A percentile compares a stretch with the other conserved stretches of the same genome.
Evolutionary conservation across 2,888 invertebrate species (phyloP).

Genomic region (Pecten maximus): DNA sequence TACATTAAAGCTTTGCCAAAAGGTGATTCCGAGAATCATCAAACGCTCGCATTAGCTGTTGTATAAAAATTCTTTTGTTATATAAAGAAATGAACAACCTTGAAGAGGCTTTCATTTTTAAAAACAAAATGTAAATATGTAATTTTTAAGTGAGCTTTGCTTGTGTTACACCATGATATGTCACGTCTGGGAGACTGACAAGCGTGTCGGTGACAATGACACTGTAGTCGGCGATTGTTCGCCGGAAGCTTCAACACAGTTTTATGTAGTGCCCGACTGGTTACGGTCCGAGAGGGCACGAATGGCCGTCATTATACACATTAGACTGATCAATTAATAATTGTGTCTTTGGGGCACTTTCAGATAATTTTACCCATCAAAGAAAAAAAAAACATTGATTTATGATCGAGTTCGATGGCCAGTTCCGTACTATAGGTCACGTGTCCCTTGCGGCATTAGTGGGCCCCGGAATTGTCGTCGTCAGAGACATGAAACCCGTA

Average conservation of each 20-base stretch:
- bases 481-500: neutral
- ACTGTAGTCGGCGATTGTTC: neutral
- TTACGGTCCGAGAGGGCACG: conserved; percentile 1
- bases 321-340: conserved; percentile 15
- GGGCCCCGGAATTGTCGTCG: neutral
- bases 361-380: conserved; percentile 32
- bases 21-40: too few species aligned
- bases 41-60: too few species aligned
- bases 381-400: neutral
- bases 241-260: neutral
- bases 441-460: neutral
- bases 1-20: too few species aligned
- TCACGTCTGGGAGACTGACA: conserved; percentile 14
- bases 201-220: conserved; percentile 17
- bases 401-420: neutral
- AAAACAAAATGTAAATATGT: neutral
- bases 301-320: neutral
- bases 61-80: neutral
- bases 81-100: neutral
- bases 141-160: neutral
- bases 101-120: neutral
- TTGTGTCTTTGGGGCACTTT: neutral
- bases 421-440: neutral
- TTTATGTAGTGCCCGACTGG: conserved; percentile 3
- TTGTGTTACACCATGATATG: neutral